Evolutionary conservation across 2,888 invertebrate species (phyloP).

Genomic region (Digitonthophagus gazella): DNA sequence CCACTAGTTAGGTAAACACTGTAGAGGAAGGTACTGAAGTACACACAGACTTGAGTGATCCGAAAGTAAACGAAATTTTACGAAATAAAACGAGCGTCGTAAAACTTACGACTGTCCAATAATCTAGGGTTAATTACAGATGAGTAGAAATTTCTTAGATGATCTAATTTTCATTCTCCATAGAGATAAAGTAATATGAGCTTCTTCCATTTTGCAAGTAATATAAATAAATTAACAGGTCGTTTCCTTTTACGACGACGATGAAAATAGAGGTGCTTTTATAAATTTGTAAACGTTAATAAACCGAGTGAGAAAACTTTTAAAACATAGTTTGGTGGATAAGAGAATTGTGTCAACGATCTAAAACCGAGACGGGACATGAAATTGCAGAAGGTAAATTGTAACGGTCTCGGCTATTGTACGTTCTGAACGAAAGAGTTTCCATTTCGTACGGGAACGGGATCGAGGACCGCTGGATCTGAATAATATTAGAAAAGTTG

Average conservation of each 20-base stretch:
- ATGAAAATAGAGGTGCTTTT: background rate
- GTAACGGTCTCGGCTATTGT: background rate
- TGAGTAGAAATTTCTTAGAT: too few species aligned
- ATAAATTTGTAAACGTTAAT: background rate
- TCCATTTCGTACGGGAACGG: background rate
- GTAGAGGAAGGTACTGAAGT: too few species aligned
- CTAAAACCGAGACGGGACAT: background rate
- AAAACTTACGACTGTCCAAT: too few species aligned
- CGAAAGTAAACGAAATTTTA: too few species aligned
- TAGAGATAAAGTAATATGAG: background rate
- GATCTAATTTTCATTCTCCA: too few species aligned
- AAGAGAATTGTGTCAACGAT: background rate
- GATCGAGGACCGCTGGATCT: background rate
- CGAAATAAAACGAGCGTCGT: too few species aligned
- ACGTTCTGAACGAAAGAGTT: background rate
- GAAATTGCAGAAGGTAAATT: background rate
- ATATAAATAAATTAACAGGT: background rate
- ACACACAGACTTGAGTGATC: too few species aligned
- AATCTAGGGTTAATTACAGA: too few species aligned
- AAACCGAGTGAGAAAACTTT: background rate
- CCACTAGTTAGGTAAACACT: too few species aligned
- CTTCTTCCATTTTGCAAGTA: background rate
- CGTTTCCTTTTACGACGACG: background rate
- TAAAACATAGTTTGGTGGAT: background rate
- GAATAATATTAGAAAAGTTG: slow-evolving; percentile 26